Conservation (phyloP, 2,113 vertebrate species). For the Bagarius yarrelli region DNA sequence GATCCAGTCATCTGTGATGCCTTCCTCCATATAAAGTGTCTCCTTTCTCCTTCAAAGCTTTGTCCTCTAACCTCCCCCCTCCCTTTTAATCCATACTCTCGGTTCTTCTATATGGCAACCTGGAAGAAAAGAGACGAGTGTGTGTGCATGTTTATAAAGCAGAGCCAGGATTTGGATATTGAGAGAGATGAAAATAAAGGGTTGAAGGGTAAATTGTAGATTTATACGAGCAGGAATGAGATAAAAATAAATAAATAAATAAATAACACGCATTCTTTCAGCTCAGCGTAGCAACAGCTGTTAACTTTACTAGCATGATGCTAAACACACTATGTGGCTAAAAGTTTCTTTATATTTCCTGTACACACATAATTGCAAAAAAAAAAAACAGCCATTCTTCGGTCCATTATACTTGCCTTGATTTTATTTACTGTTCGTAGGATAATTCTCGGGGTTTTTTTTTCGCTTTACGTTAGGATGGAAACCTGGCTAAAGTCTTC, state of each 20-base stretch:
- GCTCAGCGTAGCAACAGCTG: background rate
- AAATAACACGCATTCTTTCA: background rate
- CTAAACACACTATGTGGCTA: too few species aligned
- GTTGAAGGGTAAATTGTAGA: background rate
- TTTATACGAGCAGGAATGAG: background rate
- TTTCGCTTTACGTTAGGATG: too few species aligned
- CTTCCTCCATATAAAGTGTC: conserved; percentile 53
- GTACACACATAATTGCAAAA: too few species aligned
- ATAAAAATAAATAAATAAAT: background rate
- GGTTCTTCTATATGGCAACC: background rate
- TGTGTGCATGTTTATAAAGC: conserved; percentile 13
- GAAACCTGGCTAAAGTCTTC: too few species aligned
- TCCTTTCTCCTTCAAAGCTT: conserved; percentile 41
- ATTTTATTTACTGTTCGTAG: too few species aligned
- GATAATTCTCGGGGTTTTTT: too few species aligned
- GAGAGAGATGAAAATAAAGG: background rate
- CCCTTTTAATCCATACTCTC: background rate
- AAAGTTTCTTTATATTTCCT: too few species aligned
- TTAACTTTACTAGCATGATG: background rate
- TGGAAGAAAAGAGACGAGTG: background rate
- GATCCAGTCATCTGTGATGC: conserved; percentile 48
- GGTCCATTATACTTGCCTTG: too few species aligned
- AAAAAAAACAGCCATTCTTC: too few species aligned
- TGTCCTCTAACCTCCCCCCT: conserved; percentile 22
- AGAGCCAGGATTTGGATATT: conserved; percentile 9